A percentile compares a stretch with the other conserved stretches of the same genome.
These are phyloP conservation scores for Ceramica pisi DNA, from an alignment of 2,888 invertebrate genomes.

Conservation along the genomic window DNA sequence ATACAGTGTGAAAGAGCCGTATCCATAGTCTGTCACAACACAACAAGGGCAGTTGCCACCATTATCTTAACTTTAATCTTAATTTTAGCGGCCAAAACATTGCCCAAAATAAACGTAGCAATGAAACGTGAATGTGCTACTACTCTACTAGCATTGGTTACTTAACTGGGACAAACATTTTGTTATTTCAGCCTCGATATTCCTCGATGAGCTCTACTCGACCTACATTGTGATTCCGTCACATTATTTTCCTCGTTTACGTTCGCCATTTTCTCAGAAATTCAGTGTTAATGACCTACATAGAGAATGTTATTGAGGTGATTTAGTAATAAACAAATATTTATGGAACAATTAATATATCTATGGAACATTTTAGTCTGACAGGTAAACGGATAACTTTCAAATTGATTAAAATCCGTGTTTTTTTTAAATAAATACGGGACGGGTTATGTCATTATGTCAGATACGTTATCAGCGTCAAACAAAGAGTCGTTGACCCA, in stretches of 20 bases:
- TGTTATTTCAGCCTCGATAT: conserved; percentile 80
- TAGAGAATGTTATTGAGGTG: conserved; percentile 66
- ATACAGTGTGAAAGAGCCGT: conserved; percentile 15
- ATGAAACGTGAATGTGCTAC: conserved; percentile 56
- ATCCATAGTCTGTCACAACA: background rate
- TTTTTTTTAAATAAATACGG: conserved; percentile 63
- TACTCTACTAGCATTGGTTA: conserved; percentile 68
- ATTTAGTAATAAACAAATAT: conserved; percentile 50
- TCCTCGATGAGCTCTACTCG: conserved; percentile 73
- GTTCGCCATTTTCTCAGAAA: conserved; percentile 80
- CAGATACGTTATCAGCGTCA: conserved; percentile 73
- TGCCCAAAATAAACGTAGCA: conserved; percentile 56
- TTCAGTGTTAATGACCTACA: conserved; percentile 87
- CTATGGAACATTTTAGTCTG: conserved; percentile 21
- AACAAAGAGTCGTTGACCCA: conserved; percentile 88
- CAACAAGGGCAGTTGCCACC: background rate
- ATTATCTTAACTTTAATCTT: conserved; percentile 22
- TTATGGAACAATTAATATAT: too few relatives aligned
- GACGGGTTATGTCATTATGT: conserved; percentile 43
- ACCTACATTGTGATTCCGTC: conserved; percentile 79
- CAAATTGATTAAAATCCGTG: conserved; percentile 49
- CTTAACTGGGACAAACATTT: conserved; percentile 72
- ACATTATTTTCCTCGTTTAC: conserved; percentile 83
- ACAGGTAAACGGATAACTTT: conserved; percentile 30
- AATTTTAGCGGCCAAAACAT: conserved; percentile 23